Evolutionary conservation across 2,113 vertebrate genomes (phyloP).

Genomic region (Chloropsis cyanopogon): DNA sequence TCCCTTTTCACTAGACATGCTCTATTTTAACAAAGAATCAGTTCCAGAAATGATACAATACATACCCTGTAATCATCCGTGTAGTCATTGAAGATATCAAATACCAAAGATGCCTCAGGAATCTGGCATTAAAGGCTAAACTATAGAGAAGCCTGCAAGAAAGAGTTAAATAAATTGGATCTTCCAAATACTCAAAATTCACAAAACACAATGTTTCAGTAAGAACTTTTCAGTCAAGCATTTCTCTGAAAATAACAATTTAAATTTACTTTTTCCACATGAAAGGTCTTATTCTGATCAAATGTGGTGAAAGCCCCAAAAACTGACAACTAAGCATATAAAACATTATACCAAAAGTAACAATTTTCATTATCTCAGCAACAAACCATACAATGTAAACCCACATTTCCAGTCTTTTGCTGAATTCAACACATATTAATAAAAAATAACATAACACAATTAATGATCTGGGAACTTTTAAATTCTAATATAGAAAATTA

Average conservation of each 20-base stretch:
- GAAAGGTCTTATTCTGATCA: neutral
- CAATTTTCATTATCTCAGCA: neutral
- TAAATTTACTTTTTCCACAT: neutral
- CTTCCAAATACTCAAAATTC: neutral
- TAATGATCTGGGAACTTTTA: neutral
- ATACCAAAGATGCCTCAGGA: conserved; percentile 94
- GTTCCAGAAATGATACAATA: neutral
- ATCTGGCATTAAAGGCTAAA: conserved; percentile 95
- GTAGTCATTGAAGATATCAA: conserved; percentile 98
- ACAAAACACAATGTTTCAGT: neutral
- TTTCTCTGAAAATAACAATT: neutral
- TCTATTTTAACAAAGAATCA: neutral
- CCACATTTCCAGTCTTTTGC: neutral
- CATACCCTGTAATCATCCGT: conserved; percentile 97
- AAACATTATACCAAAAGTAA: neutral
- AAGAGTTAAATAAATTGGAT: neutral
- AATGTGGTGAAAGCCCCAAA: neutral
- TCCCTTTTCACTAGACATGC: neutral
- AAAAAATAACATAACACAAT: neutral
- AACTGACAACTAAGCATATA: neutral
- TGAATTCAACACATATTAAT: neutral
- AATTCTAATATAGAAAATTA: neutral
- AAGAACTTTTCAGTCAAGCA: neutral
- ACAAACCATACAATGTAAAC: neutral
- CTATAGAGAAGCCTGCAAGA: conserved; percentile 93